phyloP scores from a whole-genome alignment of 2,113 vertebrate genomes.

The Acinonyx jubatus region DNA sequence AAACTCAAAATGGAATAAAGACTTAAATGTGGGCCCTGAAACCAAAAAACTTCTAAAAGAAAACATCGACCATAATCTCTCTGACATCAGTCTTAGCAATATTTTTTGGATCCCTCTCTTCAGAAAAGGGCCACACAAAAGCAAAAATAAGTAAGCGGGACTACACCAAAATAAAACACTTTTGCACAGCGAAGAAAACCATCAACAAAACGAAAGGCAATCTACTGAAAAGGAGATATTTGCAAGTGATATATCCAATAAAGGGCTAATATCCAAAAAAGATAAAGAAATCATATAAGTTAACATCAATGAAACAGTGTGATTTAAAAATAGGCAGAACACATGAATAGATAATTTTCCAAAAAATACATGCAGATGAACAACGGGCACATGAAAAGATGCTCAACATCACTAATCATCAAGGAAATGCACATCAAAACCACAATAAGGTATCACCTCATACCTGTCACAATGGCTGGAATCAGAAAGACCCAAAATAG shows the following conservation, averaged over 20 bases:
- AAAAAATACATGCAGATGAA: background rate
- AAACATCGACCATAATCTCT: background rate
- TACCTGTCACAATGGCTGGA: background rate
- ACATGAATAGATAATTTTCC: no score
- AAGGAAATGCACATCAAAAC: background rate
- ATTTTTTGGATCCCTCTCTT: background rate
- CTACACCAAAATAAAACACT: background rate
- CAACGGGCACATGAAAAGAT: background rate
- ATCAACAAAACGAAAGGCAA: background rate
- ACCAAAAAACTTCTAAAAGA: background rate
- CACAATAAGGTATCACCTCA: background rate
- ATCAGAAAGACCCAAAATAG: background rate
- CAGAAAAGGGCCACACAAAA: background rate
- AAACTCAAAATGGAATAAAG: background rate
- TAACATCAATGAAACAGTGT: background rate
- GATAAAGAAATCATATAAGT: background rate
- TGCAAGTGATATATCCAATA: background rate
- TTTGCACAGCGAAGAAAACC: background rate
- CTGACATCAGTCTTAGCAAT: background rate
- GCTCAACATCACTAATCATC: background rate
- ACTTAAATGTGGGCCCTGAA: background rate
- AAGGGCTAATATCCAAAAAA: background rate
- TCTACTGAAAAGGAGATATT: background rate
- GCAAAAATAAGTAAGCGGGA: background rate
- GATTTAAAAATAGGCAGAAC: background rate